Evolutionary conservation across 1,140 invertebrate genomes (phyloP).

Genomic region (Leptoteleia sp.): DNA sequence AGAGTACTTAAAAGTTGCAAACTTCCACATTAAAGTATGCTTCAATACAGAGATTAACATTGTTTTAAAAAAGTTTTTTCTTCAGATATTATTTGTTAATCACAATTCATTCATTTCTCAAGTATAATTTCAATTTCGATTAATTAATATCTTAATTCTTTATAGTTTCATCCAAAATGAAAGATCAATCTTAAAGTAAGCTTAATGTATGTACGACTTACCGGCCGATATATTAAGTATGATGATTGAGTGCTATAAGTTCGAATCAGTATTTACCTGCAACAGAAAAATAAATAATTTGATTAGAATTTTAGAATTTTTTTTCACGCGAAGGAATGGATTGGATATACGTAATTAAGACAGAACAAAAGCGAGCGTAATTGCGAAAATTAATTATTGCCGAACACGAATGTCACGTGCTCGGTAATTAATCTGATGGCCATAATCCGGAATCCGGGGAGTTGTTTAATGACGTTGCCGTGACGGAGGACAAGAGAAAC

Average conservation of each 20-base stretch:
- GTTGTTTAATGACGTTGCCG: conserved; percentile 76
- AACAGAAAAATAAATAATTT: conserved; percentile 53
- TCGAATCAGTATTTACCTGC: conserved; percentile 73
- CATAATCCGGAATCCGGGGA: conserved; percentile 77
- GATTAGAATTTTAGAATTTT: neutral
- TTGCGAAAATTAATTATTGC: conserved; percentile 80
- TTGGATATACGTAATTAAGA: conserved; percentile 38
- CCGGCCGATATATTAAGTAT: no score
- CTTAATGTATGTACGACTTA: no score
- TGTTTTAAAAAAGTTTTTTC: conserved; percentile 40
- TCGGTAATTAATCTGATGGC: conserved; percentile 76
- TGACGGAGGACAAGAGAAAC: conserved; percentile 48
- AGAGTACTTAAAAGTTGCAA: conserved; percentile 62
- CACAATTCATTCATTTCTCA: conserved; percentile 17
- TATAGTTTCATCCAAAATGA: no score
- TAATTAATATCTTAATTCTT: no score
- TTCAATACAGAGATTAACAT: conserved; percentile 58
- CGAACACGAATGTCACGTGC: conserved; percentile 78
- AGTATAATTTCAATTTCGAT: neutral
- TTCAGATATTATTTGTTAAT: conserved; percentile 31
- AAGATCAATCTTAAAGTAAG: no score
- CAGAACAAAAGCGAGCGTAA: conserved; percentile 69
- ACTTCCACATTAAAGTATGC: conserved; percentile 52
- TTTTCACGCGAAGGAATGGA: conserved; percentile 27
- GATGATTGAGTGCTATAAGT: conserved; percentile 10